Evolutionary conservation across 2,888 invertebrate genomes (phyloP), one percentile per base, ranked within the genome.

Genomic region (Limenitis arthemis): DNA sequence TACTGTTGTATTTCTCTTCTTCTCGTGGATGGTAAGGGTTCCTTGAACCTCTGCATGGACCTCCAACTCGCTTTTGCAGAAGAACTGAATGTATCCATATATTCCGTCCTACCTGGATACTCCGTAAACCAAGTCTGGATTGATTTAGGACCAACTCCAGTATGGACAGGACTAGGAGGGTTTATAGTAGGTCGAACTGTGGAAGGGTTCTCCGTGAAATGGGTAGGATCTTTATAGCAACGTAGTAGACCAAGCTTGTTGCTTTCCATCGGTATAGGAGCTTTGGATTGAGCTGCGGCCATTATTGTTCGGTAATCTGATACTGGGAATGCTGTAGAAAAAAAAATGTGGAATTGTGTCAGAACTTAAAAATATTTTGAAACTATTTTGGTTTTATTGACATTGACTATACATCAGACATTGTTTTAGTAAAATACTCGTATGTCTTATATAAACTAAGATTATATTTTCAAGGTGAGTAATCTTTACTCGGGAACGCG

Each of bases 161-260:
- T 81, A 44, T 83, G 79, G 0, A 80, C 68, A 0, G 56, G 55
- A 0, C 75, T 63, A 1, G 88, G 83, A 0, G 90, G 88, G 56
- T 89, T 77, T 29, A 91, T 88, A 0, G 82, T 82, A 0, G 90
- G 89, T 38, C 88, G 77, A 6, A 83, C 82, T 0, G 86, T 79
- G 0, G 89, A 88, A 0, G 88, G 85, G 38, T 80, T 81, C 0
- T 77, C 77, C 0, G 72, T 68, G 71, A 91, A 91, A 61, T 85
- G 81, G 0, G 88, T 89, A 0, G 90, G 91, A 64, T 91, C 91
- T 52, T 89, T 87, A 68, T 90, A 91, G 36, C 89, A 90, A 4
- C 86, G 72, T 8, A 88, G 80, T 32, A 89, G 69, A n/a, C 89
- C 89, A 0, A 88, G 78, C 0, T 85, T 76, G 50, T 88, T 84